Base-by-base conservation (phyloP, 2,113 vertebrate species). In the Pteronura brasiliensis region DNA sequence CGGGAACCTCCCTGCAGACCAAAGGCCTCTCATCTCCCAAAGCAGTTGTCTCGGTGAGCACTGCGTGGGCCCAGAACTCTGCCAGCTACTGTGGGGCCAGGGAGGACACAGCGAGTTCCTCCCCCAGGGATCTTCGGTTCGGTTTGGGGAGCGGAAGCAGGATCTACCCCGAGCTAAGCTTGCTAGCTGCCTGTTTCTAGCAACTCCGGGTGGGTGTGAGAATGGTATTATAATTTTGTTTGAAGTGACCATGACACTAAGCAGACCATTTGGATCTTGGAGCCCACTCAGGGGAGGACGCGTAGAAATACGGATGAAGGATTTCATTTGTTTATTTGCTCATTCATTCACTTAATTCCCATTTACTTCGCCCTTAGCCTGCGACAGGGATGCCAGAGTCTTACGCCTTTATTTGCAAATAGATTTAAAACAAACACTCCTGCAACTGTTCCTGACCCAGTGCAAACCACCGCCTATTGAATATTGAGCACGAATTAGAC, bases 71-170 rank as follows among this genome's bases (percentile, higher is more conserved):
- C 67, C 31, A 82, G 97, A 49, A 4, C 7, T 7, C 11, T 44
- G 36, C n/a, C 20, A 11, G 65, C 29, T 27, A 52, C 27, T 0
- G 0, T 17, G 65, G 71, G 57, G 29, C 11, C 34, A 44, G 23
- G 20, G 49, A 27, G 21, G 47, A n/a, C 0, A 4, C 0, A 1
- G 36, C 8, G 3, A 44, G 20, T 3, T 20, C 39, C 7, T 27
- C 13, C 21, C 2, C 1, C 0, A 17, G 81, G 80, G 87, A 25
- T 71, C 61, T 47, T 18, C 44, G 39, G 21, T 31, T 12, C 47
- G 23, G 9, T 67, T 12, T 52, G 79, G 65, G 83, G 47, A 14
- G 11, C 5, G 13, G 52, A 82, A 67, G n/a, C 6, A 31, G 31
- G 21, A 5, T 18, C 83, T 31, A 71, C 59, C 44, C 15, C 21